These are phyloP conservation scores for Pangasius macronema DNA, from an alignment of 2,797 vertebrate species.

Conservation along the genomic window DNA sequence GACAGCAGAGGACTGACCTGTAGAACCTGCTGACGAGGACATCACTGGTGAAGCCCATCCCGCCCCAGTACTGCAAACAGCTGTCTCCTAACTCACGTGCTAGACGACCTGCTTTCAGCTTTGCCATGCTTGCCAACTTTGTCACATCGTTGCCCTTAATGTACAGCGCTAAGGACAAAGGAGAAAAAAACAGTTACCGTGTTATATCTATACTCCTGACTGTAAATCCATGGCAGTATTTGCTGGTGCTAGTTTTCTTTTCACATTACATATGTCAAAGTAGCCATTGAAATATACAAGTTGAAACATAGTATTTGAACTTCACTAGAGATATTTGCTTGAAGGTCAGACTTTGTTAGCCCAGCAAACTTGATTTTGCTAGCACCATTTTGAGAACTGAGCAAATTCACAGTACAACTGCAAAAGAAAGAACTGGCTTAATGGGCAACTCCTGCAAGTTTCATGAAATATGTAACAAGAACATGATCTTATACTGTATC, in stretches of 20 bases:
- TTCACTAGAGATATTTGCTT: background rate
- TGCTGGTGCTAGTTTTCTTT: background rate
- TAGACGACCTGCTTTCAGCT: constrained; percentile 83
- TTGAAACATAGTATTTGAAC: background rate
- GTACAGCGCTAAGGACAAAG: constrained; percentile 73
- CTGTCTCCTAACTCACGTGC: constrained; percentile 78
- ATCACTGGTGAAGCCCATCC: constrained; percentile 88
- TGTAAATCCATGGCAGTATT: background rate
- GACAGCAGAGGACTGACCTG: constrained; percentile 73
- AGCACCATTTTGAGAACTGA: constrained; percentile 14
- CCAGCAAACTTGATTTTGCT: background rate
- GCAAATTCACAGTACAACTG: background rate
- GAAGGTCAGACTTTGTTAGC: background rate
- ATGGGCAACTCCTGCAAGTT: background rate
- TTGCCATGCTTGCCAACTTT: constrained; percentile 88
- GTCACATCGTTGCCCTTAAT: constrained; percentile 85
- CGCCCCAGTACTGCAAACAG: constrained; percentile 91
- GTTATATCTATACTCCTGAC: background rate
- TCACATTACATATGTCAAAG: background rate
- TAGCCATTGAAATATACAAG: background rate
- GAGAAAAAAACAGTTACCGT: background rate
- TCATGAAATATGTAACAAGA: background rate
- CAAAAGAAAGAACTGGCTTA: background rate
- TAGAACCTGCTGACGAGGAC: constrained; percentile 85
- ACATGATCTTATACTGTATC: background rate